These are phyloP conservation scores for Tapirus indicus DNA, from an alignment of 2,797 vertebrate species.

Conservation along the genomic window DNA sequence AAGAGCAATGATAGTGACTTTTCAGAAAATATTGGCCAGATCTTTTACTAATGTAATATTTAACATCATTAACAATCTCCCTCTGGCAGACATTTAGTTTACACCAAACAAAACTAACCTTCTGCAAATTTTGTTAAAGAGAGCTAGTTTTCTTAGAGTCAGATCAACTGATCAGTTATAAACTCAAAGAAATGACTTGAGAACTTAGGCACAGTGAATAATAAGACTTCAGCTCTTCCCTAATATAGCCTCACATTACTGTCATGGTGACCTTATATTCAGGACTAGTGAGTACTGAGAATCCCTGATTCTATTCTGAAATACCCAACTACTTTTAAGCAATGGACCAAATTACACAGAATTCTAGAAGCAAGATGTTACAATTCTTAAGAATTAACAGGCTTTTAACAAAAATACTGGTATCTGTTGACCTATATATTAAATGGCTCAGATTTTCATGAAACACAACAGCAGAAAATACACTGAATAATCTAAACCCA, in stretches of 20 bases:
- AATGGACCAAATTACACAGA: conserved; percentile 43
- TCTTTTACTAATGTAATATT: conserved; percentile 23
- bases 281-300: neutral
- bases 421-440: neutral
- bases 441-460: neutral
- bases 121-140: neutral
- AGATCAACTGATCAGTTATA: neutral
- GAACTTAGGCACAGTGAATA: neutral
- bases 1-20: neutral
- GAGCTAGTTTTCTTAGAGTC: neutral
- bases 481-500: neutral
- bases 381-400: neutral
- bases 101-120: conserved; percentile 13
- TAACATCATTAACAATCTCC: neutral
- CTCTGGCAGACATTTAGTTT: neutral
- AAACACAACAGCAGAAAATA: neutral
- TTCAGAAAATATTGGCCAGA: conserved; percentile 2
- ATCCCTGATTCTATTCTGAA: conserved; percentile 1
- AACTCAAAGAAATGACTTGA: neutral
- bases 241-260: neutral
- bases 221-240: neutral
- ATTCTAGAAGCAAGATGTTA: neutral
- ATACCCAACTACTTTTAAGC: conserved; percentile 37
- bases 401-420: neutral
- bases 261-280: neutral